These are phyloP conservation scores for Procambarus clarkii DNA, from an alignment of 1,140 invertebrate genomes.

Conservation along the genomic window DNA sequence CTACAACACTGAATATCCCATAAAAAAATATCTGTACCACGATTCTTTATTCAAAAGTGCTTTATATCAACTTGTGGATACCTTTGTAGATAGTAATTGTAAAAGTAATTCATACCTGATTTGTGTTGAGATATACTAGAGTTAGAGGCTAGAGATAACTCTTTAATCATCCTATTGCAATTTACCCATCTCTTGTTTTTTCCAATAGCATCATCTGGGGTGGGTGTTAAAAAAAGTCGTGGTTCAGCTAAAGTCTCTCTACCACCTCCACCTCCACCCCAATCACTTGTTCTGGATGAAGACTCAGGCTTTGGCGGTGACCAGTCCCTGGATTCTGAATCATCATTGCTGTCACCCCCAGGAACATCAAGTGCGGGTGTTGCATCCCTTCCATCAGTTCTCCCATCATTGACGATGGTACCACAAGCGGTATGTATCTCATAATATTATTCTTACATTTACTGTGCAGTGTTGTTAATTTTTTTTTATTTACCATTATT, in stretches of 20 bases:
- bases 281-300: conserved; percentile 58
- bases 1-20: too few species aligned
- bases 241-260: conserved; percentile 23
- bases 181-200: too few species aligned
- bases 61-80: too few species aligned
- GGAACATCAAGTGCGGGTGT: neutral
- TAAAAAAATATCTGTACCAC: too few species aligned
- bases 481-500: conserved; percentile 21
- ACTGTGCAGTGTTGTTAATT: neutral
- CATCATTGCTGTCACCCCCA: conserved; percentile 14
- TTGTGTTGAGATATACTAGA: too few species aligned
- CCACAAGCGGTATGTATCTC: conserved; percentile 52
- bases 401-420: conserved; percentile 54
- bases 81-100: too few species aligned
- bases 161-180: too few species aligned
- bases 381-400: conserved; percentile 14
- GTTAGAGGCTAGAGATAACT: too few species aligned
- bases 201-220: conserved; percentile 30
- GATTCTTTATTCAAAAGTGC: too few species aligned
- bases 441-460: neutral
- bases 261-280: conserved; percentile 32
- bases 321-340: conserved; percentile 56
- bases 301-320: conserved; percentile 65
- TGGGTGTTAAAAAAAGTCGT: conserved; percentile 44
- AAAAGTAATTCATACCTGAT: too few species aligned